Evolutionary conservation across 2,113 vertebrate genomes (phyloP), one percentile per base, ranked within the genome.

Genomic region (Colius striatus): DNA sequence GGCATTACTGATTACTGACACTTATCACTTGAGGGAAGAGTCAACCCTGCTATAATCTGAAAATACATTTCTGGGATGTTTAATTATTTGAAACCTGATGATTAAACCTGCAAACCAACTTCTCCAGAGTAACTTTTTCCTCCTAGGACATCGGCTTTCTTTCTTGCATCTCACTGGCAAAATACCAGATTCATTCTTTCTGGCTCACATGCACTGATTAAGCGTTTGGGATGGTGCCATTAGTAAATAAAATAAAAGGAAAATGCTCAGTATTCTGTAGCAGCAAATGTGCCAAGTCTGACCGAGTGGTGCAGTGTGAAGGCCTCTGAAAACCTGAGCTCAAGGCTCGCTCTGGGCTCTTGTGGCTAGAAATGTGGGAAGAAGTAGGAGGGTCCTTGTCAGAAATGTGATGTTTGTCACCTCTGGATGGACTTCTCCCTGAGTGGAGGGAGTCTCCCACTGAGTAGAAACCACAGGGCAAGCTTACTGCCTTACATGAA

Each of bases 171-270:
- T 88, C 48, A 43, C n/a, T 63, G 72, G 16, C 48, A 83, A 87
- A 54, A 48, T 73, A 54, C 43, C 65, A 84, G 30, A 54, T 78
- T 75, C 34, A 20, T 87, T 95, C 63, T 92, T 92, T 54, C 58
- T 60, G 62, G 38, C 43, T 73, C 21, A 8, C 78, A 48, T 55
- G 18, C 91, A 84, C 83, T 92, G 93, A 96, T 95, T 80, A 88
- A 84, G 36, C 47, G 76, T 66, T 76, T 92, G 80, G 95, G 60
- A 76, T 51, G 25, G 43, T 55, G 30, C 17, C 63, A 88, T n/a
- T 34, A 34, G 71, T 65, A 96, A 94, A 88, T 73, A 36, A 17
- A 14, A 54, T 10, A 54, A 43, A 36, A 23, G 47, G 51, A 6
- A 2, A 10, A 48, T 74, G 68, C 38, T 50, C 30, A 63, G 15